These are phyloP conservation scores for Cheilosia vulpina DNA, from an alignment of 2,888 invertebrate genomes.

Conservation along the genomic window DNA sequence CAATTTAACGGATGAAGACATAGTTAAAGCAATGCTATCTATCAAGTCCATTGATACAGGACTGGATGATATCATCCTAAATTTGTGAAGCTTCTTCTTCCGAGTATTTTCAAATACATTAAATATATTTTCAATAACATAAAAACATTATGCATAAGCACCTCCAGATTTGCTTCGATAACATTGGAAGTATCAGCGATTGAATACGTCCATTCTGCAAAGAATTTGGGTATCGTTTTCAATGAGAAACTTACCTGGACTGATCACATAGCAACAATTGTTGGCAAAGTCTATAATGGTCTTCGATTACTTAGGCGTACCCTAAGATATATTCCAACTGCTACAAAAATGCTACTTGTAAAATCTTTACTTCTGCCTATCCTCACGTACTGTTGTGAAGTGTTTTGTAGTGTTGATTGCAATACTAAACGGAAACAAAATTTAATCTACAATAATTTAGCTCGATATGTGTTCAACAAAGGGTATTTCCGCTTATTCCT, in stretches of 20 bases:
- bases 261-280: too few relatives aligned
- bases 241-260: neutral
- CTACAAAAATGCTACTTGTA: neutral
- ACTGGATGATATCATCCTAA: neutral
- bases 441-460: neutral
- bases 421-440: neutral
- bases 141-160: neutral
- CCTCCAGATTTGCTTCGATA: neutral
- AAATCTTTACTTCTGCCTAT: neutral
- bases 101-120: neutral
- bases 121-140: neutral
- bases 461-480: neutral
- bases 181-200: neutral
- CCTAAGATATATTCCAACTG: too few relatives aligned
- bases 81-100: conserved; percentile 11
- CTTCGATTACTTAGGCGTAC: too few relatives aligned
- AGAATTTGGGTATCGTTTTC: neutral
- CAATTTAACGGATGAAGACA: conserved; percentile 9
- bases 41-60: neutral
- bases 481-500: neutral
- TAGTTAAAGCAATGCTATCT: neutral
- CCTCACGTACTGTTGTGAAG: neutral
- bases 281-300: too few relatives aligned
- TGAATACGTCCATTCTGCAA: neutral
- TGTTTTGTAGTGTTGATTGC: neutral